Base-by-base conservation (phyloP, 2,797 vertebrate genomes). In the Pachyuromys duprasi region DNA sequence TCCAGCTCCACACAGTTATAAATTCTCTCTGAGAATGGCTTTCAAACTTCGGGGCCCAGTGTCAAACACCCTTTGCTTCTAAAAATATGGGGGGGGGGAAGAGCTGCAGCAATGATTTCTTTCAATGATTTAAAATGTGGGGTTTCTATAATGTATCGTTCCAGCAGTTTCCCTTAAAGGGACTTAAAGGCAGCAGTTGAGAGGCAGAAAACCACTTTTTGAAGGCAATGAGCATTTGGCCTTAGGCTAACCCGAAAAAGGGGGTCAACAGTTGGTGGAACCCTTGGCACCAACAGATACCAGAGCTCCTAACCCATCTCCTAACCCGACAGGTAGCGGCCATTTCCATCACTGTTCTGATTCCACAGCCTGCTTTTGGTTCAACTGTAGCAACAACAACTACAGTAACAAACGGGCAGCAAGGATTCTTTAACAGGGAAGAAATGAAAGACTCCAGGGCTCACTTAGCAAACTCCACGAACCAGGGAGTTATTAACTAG, bases 221-320 rank as follows among this genome's bases (percentile, higher is more conserved):
- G 49, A 11, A 49, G 49, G 49, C 49, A 49, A 15, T 22, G 14
- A 18, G 69, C 22, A 33, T 28, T n/a, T 33, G 88, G 81, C 33
- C 88, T 53, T 62, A 31, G 3, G 33, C 39, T 90, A 75, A 36
- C 8, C 8, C 45, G 5, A 3, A 18, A 28, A 12, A 53, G 13
- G 45, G 72, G 45, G 28, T 8, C 39, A 13, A 12, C 18, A 79
- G 24, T 60, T 55, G 15, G 12, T 17, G 57, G 63, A n/a, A 4
- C 26, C 12, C 15, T 65, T 5, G 3, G 22, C 2, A 18, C 22
- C 11, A 26, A 20, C 1, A 0, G n/a, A 65, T 2, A 12, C n/a
- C 57, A 65, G 0, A 2, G 31, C 53, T 87, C n/a, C 70, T 81
- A 7, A 13, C 26, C 36, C 8, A 33, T 49, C 45, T 70, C 53